phyloP scores from a whole-genome alignment of 2,888 invertebrate species.

The Cybosia mesomella region DNA sequence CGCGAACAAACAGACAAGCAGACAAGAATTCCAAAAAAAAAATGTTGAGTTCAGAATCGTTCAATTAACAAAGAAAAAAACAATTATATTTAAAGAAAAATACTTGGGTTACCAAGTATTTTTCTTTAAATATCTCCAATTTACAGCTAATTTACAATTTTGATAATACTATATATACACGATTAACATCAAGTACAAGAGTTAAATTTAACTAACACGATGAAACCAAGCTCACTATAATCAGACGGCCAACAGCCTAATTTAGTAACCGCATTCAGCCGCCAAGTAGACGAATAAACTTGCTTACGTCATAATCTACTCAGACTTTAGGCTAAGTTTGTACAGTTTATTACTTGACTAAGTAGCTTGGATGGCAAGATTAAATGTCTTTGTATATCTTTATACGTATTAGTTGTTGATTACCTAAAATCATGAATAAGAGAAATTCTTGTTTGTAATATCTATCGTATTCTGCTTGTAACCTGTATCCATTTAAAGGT shows the following conservation, averaged over 20 bases:
- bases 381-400: slow-evolving; percentile 1
- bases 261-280: slow-evolving; percentile 38
- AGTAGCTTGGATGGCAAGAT: slow-evolving; percentile 11
- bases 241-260: slow-evolving; percentile 42
- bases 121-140: too few species aligned
- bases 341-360: slow-evolving; percentile 25
- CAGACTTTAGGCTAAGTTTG: slow-evolving; percentile 28
- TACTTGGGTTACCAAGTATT: too few species aligned
- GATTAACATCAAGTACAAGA: slow-evolving; percentile 36
- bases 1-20: too few species aligned
- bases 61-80: too few species aligned
- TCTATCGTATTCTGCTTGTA: too few species aligned
- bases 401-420: slow-evolving; percentile 4
- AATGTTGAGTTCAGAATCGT: too few species aligned
- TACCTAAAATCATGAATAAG: not conserved
- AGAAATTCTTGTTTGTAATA: not conserved
- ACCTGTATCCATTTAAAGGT: too few species aligned
- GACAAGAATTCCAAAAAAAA: too few species aligned
- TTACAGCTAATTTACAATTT: too few species aligned
- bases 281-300: slow-evolving; percentile 33
- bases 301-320: slow-evolving; percentile 38
- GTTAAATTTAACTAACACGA: slow-evolving; percentile 51
- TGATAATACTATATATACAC: not conserved
- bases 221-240: slow-evolving; percentile 43
- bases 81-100: too few species aligned